Base-by-base conservation (phyloP, 2,888 invertebrate species). In the Chrysodeixis includens region DNA sequence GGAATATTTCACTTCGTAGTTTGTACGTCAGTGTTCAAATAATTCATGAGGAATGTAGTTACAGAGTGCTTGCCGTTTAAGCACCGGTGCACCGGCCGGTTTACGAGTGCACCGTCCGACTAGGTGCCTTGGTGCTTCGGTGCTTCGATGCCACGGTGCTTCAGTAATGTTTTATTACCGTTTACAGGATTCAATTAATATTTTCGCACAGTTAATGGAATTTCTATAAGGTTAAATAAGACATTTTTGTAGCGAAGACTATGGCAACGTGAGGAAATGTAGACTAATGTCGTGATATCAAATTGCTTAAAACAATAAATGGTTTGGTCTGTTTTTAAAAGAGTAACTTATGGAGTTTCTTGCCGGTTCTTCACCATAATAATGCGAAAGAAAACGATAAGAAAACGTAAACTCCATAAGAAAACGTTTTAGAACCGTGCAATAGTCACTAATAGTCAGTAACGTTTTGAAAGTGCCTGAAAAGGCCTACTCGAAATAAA, bases 51-150 rank as follows among this genome's bases (percentile, higher is more conserved):
- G 61, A 62, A 72, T 62, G 46, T 59, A 62, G 52, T 51, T 59
- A 71, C 69, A 73, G 78, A 66, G 63, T 64, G 68, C 26, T 1
- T 59, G 69, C 65, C 66, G 72, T 79, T 81, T 75, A 78, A 78
- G 70, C 77, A 62, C 62, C 68, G 65, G 62, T 79, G 79, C 83
- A 83, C 78, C 71, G 66, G 75, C 65, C 71, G 68, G 64, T 86
- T 86, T 86, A 86, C 83, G 84, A 83, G 46, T 69, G 66, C 62
- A 66, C 67, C 65, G 66, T 74, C 68, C 74, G 44, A 44, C 66
- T 9, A 66, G 49, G 44, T 57, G 3, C 26, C 14, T 49, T 30
- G 65, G 44, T 30, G 20, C n/a, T n/a, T n/a, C n/a, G n/a, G n/a
- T n/a, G n/a, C n/a, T n/a, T n/a, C n/a, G n/a, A n/a, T n/a, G n/a